These are phyloP conservation scores for Zhuqinia jingwanae DNA, from an alignment of 2,888 invertebrate species.

Conservation along the genomic window DNA sequence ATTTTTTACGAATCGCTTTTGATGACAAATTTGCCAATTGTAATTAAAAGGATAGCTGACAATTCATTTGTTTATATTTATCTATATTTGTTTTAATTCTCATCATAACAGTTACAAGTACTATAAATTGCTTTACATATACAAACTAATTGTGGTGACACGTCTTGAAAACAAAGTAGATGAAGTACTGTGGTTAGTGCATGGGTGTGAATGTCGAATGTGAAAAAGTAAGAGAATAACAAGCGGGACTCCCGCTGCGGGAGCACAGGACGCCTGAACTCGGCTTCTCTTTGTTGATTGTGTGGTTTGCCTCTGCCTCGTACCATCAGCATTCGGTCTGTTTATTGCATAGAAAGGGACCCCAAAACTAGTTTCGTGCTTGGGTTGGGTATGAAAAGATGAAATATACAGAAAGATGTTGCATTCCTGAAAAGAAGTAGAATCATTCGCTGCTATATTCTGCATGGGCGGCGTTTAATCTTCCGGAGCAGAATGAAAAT, in stretches of 20 bases:
- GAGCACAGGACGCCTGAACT: slow-evolving; percentile 21
- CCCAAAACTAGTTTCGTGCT: slow-evolving; percentile 34
- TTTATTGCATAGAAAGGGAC: not conserved
- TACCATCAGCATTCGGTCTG: not conserved
- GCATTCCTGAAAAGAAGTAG: slow-evolving; percentile 44
- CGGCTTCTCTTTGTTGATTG: slow-evolving; percentile 55
- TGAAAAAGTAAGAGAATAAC: slow-evolving; percentile 9
- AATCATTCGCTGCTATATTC: slow-evolving; percentile 61
- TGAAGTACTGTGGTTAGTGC: not conserved
- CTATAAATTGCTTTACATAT: too few species aligned
- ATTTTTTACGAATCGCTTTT: too few species aligned
- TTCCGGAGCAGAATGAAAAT: slow-evolving; percentile 53
- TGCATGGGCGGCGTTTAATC: slow-evolving; percentile 64
- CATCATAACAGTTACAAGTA: too few species aligned
- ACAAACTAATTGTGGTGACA: too few species aligned
- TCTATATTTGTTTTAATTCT: too few species aligned
- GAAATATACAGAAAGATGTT: slow-evolving; percentile 35
- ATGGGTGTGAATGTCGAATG: not conserved
- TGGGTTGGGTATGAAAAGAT: slow-evolving; percentile 56
- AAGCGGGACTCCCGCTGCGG: not conserved
- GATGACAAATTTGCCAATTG: too few species aligned
- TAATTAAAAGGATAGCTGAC: too few species aligned
- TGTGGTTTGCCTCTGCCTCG: slow-evolving; percentile 43
- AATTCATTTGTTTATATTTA: too few species aligned
- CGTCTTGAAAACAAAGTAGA: slow-evolving; percentile 5